Evolutionary conservation across 2,113 vertebrate genomes (phyloP).

Genomic region (Penelope pileata): DNA sequence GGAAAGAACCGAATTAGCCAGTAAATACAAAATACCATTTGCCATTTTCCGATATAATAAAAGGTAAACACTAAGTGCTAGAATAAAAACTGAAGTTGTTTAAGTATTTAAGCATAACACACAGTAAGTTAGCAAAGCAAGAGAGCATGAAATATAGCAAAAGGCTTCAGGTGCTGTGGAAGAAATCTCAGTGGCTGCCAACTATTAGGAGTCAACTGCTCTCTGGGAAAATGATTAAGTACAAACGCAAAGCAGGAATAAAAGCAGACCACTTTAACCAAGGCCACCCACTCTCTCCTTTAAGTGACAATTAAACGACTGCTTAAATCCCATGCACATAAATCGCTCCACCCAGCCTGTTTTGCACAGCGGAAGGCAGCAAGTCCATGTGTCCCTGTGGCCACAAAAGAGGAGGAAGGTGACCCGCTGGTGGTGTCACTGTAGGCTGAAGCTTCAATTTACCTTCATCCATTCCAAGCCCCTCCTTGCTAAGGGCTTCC

Average conservation of each 20-base stretch:
- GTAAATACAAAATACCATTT: neutral
- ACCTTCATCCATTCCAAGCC: fast-evolving
- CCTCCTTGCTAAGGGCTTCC: neutral
- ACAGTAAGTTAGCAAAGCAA: neutral
- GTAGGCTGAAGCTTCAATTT: fast-evolving
- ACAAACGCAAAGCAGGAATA: neutral
- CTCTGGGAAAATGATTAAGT: neutral
- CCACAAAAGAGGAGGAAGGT: neutral
- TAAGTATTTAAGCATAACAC: neutral
- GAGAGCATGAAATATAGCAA: neutral
- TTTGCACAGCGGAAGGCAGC: neutral
- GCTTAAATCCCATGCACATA: neutral
- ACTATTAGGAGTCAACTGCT: neutral
- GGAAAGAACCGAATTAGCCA: neutral
- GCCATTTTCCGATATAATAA: neutral
- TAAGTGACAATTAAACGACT: neutral
- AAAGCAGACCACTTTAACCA: neutral
- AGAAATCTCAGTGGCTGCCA: neutral
- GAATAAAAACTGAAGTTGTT: neutral
- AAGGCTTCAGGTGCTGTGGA: neutral
- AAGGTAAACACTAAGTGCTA: neutral
- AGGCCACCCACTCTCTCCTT: neutral
- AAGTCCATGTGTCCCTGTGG: neutral
- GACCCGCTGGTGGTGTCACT: neutral
- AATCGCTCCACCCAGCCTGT: neutral